These are phyloP conservation scores for Brachionus rubens DNA, from an alignment of 1,140 invertebrate species.

Conservation along the genomic window DNA sequence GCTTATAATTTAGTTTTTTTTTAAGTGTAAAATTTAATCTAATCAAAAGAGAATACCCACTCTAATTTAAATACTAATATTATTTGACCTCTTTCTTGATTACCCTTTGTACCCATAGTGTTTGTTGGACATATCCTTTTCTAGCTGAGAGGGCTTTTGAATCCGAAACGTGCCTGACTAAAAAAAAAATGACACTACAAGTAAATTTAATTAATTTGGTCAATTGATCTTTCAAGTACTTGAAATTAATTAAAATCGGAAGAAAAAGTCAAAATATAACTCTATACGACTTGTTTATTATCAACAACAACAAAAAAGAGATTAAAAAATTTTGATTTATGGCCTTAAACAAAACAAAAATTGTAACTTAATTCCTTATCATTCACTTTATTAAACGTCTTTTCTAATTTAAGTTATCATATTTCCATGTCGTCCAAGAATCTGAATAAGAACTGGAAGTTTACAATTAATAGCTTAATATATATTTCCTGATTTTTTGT, in stretches of 20 bases:
- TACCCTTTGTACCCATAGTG: too few relatives aligned
- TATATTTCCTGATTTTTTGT: conserved; percentile 9
- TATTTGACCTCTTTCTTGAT: too few relatives aligned
- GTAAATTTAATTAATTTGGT: not conserved
- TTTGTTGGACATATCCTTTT: too few relatives aligned
- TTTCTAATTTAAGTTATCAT: conserved; percentile 33
- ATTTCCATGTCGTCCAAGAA: conserved; percentile 19
- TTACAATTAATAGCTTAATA: conserved; percentile 22
- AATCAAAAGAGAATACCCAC: too few relatives aligned
- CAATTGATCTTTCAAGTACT: not conserved
- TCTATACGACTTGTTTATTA: too few relatives aligned
- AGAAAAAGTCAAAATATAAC: too few relatives aligned
- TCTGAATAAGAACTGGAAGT: not conserved
- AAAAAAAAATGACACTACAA: too few relatives aligned
- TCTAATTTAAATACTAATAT: too few relatives aligned
- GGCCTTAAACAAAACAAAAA: conserved; percentile 37
- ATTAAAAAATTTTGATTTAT: conserved; percentile 13
- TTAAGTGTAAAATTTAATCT: not conserved
- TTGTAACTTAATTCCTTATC: conserved; percentile 30
- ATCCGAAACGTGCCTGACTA: too few relatives aligned
- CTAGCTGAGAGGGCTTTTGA: too few relatives aligned
- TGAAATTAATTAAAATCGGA: conserved; percentile 8
- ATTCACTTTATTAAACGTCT: conserved; percentile 11
- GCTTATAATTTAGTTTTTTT: not conserved
- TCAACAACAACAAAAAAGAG: too few relatives aligned